A percentile compares a stretch with the other conserved stretches of the same genome.
These are phyloP conservation scores for Leucoraja erinaceus DNA, from an alignment of 2,113 vertebrate species.

Conservation along the genomic window DNA sequence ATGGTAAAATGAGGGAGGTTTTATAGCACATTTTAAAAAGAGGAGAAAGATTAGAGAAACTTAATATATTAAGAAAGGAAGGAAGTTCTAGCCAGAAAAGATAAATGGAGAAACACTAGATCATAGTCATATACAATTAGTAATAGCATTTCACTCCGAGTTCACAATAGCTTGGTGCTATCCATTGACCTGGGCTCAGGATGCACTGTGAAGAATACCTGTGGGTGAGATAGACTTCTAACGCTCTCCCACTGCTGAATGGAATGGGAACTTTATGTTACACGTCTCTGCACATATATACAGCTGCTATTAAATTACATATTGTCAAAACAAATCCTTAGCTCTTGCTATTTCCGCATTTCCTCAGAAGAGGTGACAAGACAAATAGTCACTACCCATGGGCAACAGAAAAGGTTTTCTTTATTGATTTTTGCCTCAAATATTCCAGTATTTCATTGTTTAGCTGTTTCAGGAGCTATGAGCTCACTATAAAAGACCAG, in stretches of 20 bases:
- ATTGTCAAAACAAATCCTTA: background rate
- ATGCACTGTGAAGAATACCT: background rate
- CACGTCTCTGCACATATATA: background rate
- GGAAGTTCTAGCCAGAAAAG: background rate
- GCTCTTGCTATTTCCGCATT: conserved; percentile 41
- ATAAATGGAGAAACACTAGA: background rate
- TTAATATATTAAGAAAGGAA: background rate
- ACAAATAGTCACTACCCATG: conserved; percentile 42
- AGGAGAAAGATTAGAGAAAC: background rate
- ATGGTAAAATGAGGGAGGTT: background rate
- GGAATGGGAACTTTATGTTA: background rate
- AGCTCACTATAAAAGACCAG: background rate
- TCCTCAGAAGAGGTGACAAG: conserved; percentile 50
- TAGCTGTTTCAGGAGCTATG: background rate
- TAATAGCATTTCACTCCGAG: background rate
- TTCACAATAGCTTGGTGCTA: background rate
- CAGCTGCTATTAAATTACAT: background rate
- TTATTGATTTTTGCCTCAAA: background rate
- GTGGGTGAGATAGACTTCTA: background rate
- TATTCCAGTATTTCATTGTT: background rate
- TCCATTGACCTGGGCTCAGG: background rate
- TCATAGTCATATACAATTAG: background rate
- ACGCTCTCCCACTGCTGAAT: background rate
- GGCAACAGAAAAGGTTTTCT: background rate
- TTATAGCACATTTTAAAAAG: background rate